A percentile compares a stretch with the other conserved stretches of the same genome.
phyloP scores from a whole-genome alignment of 2,888 invertebrate species.

The Melieria omissa region DNA sequence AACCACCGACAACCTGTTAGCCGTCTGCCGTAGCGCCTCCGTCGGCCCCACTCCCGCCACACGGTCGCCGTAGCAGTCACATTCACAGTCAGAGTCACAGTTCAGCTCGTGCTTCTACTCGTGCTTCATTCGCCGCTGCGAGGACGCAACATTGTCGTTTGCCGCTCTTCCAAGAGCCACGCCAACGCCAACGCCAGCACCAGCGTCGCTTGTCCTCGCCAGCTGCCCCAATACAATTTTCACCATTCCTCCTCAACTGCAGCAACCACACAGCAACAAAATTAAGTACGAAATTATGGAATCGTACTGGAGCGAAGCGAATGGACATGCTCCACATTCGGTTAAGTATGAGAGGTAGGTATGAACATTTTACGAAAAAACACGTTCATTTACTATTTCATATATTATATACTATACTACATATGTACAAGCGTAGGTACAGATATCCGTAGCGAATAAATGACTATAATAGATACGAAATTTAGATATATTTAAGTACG shows the following conservation, averaged over 20 bases:
- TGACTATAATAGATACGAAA: background rate
- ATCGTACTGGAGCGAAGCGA: slow-evolving; percentile 65
- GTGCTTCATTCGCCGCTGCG: background rate
- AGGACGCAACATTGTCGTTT: background rate
- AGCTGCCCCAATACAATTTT: slow-evolving; percentile 43
- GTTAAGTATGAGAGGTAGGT: slow-evolving; percentile 68
- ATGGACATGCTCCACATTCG: slow-evolving; percentile 67
- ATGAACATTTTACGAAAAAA: slow-evolving; percentile 32
- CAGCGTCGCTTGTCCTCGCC: slow-evolving; percentile 41
- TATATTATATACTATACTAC: background rate
- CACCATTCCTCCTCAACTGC: slow-evolving; percentile 62
- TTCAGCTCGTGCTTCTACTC: background rate
- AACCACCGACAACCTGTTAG: slow-evolving; percentile 56
- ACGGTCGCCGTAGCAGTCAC: background rate
- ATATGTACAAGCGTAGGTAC: slow-evolving; percentile 9
- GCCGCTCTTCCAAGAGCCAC: slow-evolving; percentile 25
- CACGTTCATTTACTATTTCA: background rate
- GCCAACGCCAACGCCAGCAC: slow-evolving; percentile 32
- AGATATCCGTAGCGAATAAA: background rate
- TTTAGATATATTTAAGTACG: background rate
- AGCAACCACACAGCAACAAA: slow-evolving; percentile 41
- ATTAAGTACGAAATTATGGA: slow-evolving; percentile 58
- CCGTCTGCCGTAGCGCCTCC: slow-evolving; percentile 34
- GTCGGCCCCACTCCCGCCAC: background rate
- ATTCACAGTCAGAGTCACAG: background rate